These are phyloP conservation scores for Drosophila imparisetae DNA, from an alignment of 2,888 invertebrate genomes.

Conservation along the genomic window DNA sequence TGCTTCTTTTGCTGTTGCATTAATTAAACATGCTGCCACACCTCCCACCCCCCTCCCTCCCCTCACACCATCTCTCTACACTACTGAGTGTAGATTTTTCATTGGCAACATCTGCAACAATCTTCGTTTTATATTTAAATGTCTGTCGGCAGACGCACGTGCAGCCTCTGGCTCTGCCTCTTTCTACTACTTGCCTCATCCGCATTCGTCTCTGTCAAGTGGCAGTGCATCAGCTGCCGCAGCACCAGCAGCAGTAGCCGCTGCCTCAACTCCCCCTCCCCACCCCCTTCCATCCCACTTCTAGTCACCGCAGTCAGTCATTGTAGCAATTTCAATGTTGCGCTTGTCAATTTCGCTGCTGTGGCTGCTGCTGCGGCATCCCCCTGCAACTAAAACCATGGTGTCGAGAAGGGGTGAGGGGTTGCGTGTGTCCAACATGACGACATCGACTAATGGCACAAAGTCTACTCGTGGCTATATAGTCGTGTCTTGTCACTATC, in stretches of 20 bases:
- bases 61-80: not conserved
- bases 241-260: slow-evolving; percentile 11
- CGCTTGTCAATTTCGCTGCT: slow-evolving; percentile 74
- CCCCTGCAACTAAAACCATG: slow-evolving; percentile 15
- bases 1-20: slow-evolving; percentile 79
- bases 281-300: not conserved
- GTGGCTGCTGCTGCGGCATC: slow-evolving; percentile 3
- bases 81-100: slow-evolving; percentile 59
- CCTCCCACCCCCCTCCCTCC: not conserved
- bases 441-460: slow-evolving; percentile 44
- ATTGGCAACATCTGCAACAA: slow-evolving; percentile 76
- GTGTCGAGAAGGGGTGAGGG: not conserved
- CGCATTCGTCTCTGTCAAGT: slow-evolving; percentile 80
- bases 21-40: slow-evolving; percentile 79
- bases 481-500: slow-evolving; percentile 23
- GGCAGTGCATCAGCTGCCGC: slow-evolving; percentile 56
- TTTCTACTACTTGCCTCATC: slow-evolving; percentile 23
- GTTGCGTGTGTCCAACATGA: slow-evolving; percentile 5
- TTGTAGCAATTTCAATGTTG: slow-evolving; percentile 79
- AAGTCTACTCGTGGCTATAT: slow-evolving; percentile 21
- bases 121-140: slow-evolving; percentile 78
- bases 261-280: slow-evolving; percentile 10
- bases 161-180: slow-evolving; percentile 37
- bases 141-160: slow-evolving; percentile 76
- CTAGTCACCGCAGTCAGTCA: slow-evolving; percentile 68